Evolutionary conservation across 2,113 vertebrate genomes (phyloP).

Genomic region (Lichenostomus cassidix): DNA sequence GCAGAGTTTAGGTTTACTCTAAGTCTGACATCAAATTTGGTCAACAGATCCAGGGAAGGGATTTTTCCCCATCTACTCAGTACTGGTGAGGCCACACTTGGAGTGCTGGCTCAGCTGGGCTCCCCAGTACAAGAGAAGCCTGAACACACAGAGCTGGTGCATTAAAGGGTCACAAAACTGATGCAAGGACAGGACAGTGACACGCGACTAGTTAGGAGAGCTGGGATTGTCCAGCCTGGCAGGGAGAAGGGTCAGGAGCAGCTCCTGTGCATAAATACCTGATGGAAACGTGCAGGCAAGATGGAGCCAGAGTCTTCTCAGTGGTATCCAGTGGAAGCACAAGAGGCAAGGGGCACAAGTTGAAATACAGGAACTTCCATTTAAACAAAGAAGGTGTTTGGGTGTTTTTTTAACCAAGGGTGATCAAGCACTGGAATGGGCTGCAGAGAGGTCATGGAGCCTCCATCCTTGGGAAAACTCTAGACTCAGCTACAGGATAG

Average conservation of each 20-base stretch:
- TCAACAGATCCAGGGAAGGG: not conserved
- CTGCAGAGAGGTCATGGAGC: not conserved
- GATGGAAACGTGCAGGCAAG: not conserved
- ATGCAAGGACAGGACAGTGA: not conserved
- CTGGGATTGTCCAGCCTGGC: not conserved
- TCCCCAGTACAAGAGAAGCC: not conserved
- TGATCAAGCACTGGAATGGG: not conserved
- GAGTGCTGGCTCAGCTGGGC: not conserved
- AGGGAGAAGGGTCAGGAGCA: not conserved
- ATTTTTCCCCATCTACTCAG: not conserved
- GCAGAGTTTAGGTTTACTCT: not conserved
- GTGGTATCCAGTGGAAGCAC: slow-evolving; percentile 1
- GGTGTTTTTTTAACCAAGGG: not conserved
- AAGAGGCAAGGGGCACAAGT: not conserved
- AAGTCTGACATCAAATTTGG: not conserved
- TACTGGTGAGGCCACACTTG: not conserved
- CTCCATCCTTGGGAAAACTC: not conserved
- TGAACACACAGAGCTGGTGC: not conserved
- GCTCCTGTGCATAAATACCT: not conserved
- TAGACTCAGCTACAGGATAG: not conserved
- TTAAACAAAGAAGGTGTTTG: not conserved
- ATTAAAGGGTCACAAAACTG: not conserved
- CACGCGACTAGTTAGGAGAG: not conserved
- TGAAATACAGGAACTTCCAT: not conserved
- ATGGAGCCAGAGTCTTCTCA: not conserved